Base-by-base conservation (phyloP, 2,113 vertebrate species). In the Machaerirhynchus nigripectus region DNA sequence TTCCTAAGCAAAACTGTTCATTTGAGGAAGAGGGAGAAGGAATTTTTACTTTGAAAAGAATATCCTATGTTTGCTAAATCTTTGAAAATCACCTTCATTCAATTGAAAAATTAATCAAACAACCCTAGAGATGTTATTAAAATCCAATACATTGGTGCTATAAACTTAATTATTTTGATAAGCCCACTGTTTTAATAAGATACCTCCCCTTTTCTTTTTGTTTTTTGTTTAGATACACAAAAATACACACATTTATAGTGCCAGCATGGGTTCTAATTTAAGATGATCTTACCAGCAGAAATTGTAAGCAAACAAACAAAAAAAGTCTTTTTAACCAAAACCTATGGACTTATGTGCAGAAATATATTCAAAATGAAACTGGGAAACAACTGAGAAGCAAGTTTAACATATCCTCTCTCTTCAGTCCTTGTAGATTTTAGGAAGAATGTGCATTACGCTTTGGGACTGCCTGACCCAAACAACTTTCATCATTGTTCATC, bases 1-100 rank as follows among this genome's bases (percentile, higher is more conserved):
- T 82, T 80, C 56, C 84, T 94, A 86, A 69, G 61, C 37, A 88
- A 91, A 91, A 78, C 31, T 65, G 49, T 46, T 84, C 53, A 76
- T 87, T 87, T 91, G 26, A 76, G 35, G 18, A 78, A 79, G 22
- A 87, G 4, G 18, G 22, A 63, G 33, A 84, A 52, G 15, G 20
- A 83, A 80, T 71, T 90, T 39, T 81, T 39, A 42, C 17, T 56
- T 68, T 60, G 47, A 89, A 93, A 85, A 5, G 28, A 60, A 60
- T 82, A 75, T 28, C 19, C 4, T 55, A 5, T 15, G 20, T 63
- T 84, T 69, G 6, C 53, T 56, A 90, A 73, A 52, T 35, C 44
- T 74, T 52, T 65, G 37, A 75, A 89, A 78, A 68, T 56, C 26
- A 68, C 40, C 22, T 56, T 70, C 1, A 0, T 21, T 84, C 57